Percentiles rank a stretch among this genome's conserved stretches.
phyloP scores from a whole-genome alignment of 2,113 vertebrate genomes.

The Thryonomys swinderianus region DNA sequence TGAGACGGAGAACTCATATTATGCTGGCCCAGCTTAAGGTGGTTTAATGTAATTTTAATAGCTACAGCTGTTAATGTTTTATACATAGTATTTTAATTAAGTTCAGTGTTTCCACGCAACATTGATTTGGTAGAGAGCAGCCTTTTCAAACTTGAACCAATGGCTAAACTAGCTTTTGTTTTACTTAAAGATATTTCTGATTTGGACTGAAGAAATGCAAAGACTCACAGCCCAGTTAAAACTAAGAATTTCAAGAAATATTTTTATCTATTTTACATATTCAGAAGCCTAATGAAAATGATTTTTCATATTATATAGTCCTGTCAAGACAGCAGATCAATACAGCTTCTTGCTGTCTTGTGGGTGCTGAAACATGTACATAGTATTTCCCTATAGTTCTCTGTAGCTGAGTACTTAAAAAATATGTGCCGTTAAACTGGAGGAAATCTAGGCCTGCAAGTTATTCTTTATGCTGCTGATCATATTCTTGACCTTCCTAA shows the following conservation, averaged over 20 bases:
- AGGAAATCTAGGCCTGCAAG: neutral
- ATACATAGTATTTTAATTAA: conserved; percentile 78
- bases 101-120: conserved; percentile 68
- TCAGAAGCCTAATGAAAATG: neutral
- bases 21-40: conserved; percentile 43
- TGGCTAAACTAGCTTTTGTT: conserved; percentile 28
- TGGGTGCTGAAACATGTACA: neutral
- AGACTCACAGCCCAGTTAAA: conserved; percentile 36
- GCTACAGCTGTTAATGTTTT: conserved; percentile 73
- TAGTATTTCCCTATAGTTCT: neutral
- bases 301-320: neutral
- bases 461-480: neutral
- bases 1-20: neutral
- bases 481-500: neutral
- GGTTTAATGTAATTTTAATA: conserved; percentile 76
- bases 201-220: neutral
- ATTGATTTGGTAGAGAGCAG: conserved; percentile 56
- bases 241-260: conserved; percentile 51
- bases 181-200: conserved; percentile 60
- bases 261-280: conserved; percentile 28
- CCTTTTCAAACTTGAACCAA: conserved; percentile 57
- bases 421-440: neutral
- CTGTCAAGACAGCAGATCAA: neutral
- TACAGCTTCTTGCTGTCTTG: neutral
- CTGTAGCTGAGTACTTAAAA: conserved; percentile 10